phyloP scores from a whole-genome alignment of 2,888 invertebrate species.

The Aricia artaxerxes region DNA sequence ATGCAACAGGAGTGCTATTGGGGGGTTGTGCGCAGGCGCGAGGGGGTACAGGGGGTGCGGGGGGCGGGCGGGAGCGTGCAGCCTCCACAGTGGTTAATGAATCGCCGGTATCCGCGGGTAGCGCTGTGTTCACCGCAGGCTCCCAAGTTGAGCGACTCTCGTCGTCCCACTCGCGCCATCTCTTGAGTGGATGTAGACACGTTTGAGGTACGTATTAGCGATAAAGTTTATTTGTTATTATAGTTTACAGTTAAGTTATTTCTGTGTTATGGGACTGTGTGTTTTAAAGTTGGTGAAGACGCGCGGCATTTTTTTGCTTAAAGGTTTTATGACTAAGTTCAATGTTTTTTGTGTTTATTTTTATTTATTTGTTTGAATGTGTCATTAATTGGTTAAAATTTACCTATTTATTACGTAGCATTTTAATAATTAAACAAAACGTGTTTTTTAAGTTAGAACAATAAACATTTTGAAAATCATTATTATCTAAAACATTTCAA shows the following conservation, averaged over 20 bases:
- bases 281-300: constrained; percentile 18
- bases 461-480: neutral
- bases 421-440: neutral
- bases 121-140: constrained; percentile 70
- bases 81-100: constrained; percentile 76
- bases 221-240: constrained; percentile 3
- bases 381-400: neutral
- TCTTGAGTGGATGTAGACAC: constrained; percentile 48
- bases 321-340: neutral
- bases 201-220: constrained; percentile 40
- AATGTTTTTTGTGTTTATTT: neutral
- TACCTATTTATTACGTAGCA: neutral
- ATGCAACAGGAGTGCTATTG: constrained; percentile 77
- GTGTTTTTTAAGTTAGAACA: neutral
- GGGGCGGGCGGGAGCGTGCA: constrained; percentile 57
- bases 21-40: constrained; percentile 55
- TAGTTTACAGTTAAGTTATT: neutral
- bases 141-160: constrained; percentile 61
- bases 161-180: constrained; percentile 68
- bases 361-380: neutral
- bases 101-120: constrained; percentile 76
- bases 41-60: constrained; percentile 48
- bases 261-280: neutral
- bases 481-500: neutral
- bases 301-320: neutral